Evolutionary conservation across 2,797 vertebrate genomes (phyloP), one percentile per base, ranked within the genome.

Genomic region (Pseudopleuronectes americanus): DNA sequence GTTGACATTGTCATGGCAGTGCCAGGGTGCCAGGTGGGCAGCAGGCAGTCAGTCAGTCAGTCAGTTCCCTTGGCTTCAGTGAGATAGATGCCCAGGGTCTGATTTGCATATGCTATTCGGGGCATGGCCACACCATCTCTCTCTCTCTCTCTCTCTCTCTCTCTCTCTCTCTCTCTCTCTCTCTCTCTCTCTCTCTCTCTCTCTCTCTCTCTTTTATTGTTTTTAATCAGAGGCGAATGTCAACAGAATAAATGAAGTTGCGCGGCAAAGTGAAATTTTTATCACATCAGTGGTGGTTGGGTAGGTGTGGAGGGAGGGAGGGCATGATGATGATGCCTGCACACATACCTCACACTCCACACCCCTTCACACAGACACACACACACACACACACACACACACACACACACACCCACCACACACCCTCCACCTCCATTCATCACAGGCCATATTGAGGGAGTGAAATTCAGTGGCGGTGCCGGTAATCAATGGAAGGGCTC

Each of bases 161-260:
- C 41, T 43, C 41, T 43, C 41, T 95, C 96, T 95, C 96, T 96
- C 97, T 95, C 41, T 95, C 96, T 95, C 96, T 96, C 97, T 95
- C 38, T 95, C 96, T 95, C 96, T 96, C 97, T 95, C 67, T 48
- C 69, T 73, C 57, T 55, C 49, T 95, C 96, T 96, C 96, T 96
- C 24, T 24, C 24, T 24, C 3, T 24, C 3, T 24, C 3, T 24
- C 3, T 97, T 98, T 98, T 97, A 97, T 99, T 97, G 96, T 99
- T 98, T 98, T 99, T 99, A 98, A 99, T 99, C 97, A 98, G 96
- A 96, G 96, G 95, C 94, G 96, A 97, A 97, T 98, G 97, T 98
- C 97, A 99, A 98, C 97, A 97, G 97, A 99, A 98, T 98, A 98
- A 99, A 99, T 98, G 96, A 98, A 98, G 96, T 98, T 98, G 96